Evolutionary conservation across 1,140 invertebrate species (phyloP), one percentile per base, ranked within the genome.

Genomic region (Sycophila sp.): DNA sequence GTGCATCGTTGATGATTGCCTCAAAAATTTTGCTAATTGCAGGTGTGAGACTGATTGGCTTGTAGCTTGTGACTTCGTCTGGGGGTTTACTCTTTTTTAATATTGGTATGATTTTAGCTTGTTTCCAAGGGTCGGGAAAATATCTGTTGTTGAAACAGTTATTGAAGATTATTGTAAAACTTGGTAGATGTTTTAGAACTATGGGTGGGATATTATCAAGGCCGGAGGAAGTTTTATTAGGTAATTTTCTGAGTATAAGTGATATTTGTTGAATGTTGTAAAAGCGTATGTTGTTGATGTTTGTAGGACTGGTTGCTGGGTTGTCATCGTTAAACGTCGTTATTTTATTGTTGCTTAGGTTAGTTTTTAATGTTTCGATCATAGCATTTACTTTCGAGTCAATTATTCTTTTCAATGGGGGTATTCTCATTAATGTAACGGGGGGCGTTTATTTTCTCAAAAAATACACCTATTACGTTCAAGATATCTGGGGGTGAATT

Each of bases 11-110:
- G 17, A 49, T 22, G n/a, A 49, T n/a, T 24, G 17, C 45, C 22
- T 49, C 45, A 22, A 49, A 49, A n/a, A 49, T 19, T 49, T 49
- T 49, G 45, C 45, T 49, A 3, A 17, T 49, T 2, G 45, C 45
- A 19, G 45, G 45, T 19, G n/a, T 49, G 3, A 49, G 22, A 19
- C 45, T 49, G 3, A 49, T 49, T 3, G 45, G 45, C 2, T 17
- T 2, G 22, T 49, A 49, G 45, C 8, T 49, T 3, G 45, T 22
- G 11, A 77, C n/a, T n/a, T n/a, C n/a, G n/a, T n/a, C n/a, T n/a
- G n/a, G n/a, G n/a, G n/a, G n/a, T n/a, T n/a, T n/a, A n/a, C n/a
- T n/a, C n/a, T n/a, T n/a, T n/a, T n/a, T n/a, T n/a, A n/a, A n/a
- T n/a, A n/a, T n/a, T n/a, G n/a, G n/a, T n/a, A n/a, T n/a, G n/a